Base-by-base conservation (phyloP, 2,888 invertebrate species). In the Chrysotoxum bicinctum region DNA sequence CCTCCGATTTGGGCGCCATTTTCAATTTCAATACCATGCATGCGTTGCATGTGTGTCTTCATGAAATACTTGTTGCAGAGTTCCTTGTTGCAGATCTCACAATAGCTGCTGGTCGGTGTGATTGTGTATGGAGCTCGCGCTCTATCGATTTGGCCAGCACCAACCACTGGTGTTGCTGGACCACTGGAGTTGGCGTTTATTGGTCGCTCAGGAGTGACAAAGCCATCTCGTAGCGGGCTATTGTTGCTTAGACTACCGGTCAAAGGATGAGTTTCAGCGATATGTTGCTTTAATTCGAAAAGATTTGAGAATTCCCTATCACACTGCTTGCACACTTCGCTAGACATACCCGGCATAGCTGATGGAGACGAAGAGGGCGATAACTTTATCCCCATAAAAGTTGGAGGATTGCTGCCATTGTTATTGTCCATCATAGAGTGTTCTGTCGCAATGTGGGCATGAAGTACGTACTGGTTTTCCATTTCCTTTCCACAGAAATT, bases 41-140 rank as follows among this genome's bases (percentile, higher is more conserved):
- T 99, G 91, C 98, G 96, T 91, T 98, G 96, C 98, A 99, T 99
- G 93, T 99, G 99, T 1, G 99, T 99, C 91, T 99, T 98, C 96
- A 99, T 97, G 92, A 99, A 99, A 92, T 99, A 99, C 92, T 99
- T 99, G 93, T 99, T 99, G 93, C 99, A 99, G 88, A 99, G 93
- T 93, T 99, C 98, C 92, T 99, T 99, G 93, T 99, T 98, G 93
- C 99, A 99, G 87, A 99, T 98, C 91, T 98, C 98, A 91, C 99
- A 99, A 91, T 98, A 98, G 90, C 97, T 97, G 85, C 96, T 97
- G 1, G 97, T 95, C 0, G 95, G 95, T 0, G 95, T 94, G 0
- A 91, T 89, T 43, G 94, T 94, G 89, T 94, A 93, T 0, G 95
- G 94, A 23, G 94, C 92, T 50, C 94, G 92, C 26, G 89, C 74